These are phyloP conservation scores for Lagopus muta DNA, from an alignment of 2,113 vertebrate genomes.

Conservation along the genomic window DNA sequence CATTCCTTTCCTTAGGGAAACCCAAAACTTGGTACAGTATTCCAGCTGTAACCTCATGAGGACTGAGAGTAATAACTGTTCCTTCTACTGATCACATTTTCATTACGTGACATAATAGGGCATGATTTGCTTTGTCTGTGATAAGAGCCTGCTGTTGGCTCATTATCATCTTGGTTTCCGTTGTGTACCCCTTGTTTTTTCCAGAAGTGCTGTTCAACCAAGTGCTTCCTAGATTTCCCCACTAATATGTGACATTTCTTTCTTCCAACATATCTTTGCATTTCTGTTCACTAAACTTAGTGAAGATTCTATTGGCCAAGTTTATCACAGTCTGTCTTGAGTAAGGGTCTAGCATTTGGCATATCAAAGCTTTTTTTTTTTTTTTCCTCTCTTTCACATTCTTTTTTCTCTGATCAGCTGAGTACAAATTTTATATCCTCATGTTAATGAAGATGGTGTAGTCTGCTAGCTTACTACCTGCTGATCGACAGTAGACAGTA, in stretches of 20 bases:
- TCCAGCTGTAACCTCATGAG: neutral
- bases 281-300: neutral
- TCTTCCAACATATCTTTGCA: neutral
- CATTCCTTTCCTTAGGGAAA: neutral
- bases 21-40: neutral
- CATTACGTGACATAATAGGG: neutral
- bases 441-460: too few species aligned
- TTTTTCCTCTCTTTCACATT: too few species aligned
- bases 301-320: neutral
- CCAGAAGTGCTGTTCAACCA: neutral
- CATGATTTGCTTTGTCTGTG: neutral
- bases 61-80: neutral
- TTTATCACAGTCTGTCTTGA: neutral
- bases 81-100: neutral
- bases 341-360: neutral
- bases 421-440: too few species aligned
- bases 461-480: too few species aligned
- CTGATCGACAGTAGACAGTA: too few species aligned
- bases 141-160: neutral
- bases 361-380: neutral
- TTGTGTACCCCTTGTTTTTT: neutral
- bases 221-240: neutral
- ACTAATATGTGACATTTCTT: neutral
- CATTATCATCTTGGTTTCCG: neutral
- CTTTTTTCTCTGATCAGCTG: too few species aligned